A percentile compares a stretch with the other conserved stretches of the same genome.
Evolutionary conservation across 2,888 invertebrate species (phyloP).

Genomic region (Alloplasta piceator): DNA sequence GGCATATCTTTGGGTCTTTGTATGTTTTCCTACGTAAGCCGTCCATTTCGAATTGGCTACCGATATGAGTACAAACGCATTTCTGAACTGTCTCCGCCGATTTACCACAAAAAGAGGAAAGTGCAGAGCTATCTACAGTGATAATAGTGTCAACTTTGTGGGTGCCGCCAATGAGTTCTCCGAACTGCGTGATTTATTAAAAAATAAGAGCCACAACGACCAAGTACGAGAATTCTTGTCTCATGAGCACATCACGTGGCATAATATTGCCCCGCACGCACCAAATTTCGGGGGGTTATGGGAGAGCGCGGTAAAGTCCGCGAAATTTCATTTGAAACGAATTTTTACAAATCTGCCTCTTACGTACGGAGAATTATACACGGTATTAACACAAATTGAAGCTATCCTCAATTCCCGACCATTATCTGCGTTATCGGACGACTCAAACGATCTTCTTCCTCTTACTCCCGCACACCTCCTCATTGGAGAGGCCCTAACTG

Average conservation of each 20-base stretch:
- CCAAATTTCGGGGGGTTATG: constrained; percentile 13
- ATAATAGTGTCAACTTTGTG: too few species aligned
- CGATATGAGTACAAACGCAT: not conserved
- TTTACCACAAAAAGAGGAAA: constrained; percentile 13
- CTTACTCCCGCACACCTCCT: constrained; percentile 10
- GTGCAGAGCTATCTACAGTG: not conserved
- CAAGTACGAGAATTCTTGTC: not conserved
- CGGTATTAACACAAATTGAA: constrained; percentile 6
- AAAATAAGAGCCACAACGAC: too few species aligned
- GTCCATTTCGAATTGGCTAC: constrained; percentile 17
- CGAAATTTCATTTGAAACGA: not conserved
- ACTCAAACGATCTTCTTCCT: not conserved
- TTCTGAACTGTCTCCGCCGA: not conserved
- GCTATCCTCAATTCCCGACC: constrained; percentile 8
- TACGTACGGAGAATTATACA: not conserved
- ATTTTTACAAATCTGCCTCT: not conserved
- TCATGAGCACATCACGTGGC: constrained; percentile 3
- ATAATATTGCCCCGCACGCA: constrained; percentile 6
- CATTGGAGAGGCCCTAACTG: not conserved
- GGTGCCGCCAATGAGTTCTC: too few species aligned
- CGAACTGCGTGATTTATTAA: too few species aligned
- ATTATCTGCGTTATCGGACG: not conserved
- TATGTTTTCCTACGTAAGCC: not conserved
- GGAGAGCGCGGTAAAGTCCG: not conserved
- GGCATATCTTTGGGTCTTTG: not conserved